Evolutionary conservation across 2,113 vertebrate genomes (phyloP).

Genomic region (Hoplias malabaricus): DNA sequence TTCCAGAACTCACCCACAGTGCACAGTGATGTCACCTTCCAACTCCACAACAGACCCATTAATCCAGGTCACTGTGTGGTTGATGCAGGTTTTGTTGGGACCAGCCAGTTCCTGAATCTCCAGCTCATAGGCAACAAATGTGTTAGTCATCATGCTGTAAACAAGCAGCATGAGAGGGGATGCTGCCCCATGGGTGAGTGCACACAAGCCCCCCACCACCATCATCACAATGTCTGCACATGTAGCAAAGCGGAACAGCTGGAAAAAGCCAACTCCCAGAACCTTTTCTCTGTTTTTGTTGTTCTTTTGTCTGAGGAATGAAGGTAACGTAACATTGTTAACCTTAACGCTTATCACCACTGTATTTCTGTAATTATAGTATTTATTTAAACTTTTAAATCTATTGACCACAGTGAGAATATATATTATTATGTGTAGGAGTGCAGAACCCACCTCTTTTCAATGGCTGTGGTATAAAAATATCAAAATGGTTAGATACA

Average conservation of each 20-base stretch:
- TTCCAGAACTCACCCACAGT: slow-evolving; percentile 69
- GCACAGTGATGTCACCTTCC: slow-evolving; percentile 58
- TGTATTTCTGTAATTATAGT: background rate
- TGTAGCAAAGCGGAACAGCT: slow-evolving; percentile 75
- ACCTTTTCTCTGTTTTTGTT: slow-evolving; percentile 61
- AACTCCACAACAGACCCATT: slow-evolving; percentile 66
- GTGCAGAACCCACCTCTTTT: slow-evolving; percentile 14
- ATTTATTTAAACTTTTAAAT: background rate
- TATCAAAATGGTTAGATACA: background rate
- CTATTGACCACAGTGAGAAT: background rate
- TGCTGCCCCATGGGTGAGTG: slow-evolving; percentile 70
- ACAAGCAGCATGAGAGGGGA: slow-evolving; percentile 74
- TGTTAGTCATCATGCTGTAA: slow-evolving; percentile 74
- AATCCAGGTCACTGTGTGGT: slow-evolving; percentile 68
- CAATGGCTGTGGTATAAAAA: slow-evolving; percentile 8
- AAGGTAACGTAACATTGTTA: background rate
- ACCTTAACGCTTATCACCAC: background rate
- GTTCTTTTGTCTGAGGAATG: slow-evolving; percentile 22
- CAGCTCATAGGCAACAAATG: slow-evolving; percentile 71
- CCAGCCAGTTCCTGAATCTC: slow-evolving; percentile 66
- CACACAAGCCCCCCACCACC: slow-evolving; percentile 70
- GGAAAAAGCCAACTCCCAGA: slow-evolving; percentile 71
- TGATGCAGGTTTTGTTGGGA: slow-evolving; percentile 67
- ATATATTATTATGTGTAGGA: background rate
- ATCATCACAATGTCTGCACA: slow-evolving; percentile 68